These are phyloP conservation scores for Cryptocephalus primarius DNA, from an alignment of 2,888 invertebrate genomes.

Conservation along the genomic window DNA sequence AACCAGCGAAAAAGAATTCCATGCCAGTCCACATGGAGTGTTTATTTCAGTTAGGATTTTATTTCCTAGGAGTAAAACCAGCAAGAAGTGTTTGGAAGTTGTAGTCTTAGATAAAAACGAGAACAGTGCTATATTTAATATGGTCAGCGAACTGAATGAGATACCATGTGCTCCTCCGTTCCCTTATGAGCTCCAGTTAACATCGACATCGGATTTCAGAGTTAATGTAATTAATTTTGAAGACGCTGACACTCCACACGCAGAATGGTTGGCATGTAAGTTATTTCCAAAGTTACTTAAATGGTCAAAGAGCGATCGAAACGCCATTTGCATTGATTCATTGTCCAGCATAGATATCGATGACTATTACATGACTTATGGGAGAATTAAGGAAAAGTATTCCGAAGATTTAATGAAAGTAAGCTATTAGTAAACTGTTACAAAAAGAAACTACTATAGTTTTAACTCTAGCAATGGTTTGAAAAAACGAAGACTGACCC, in stretches of 20 bases:
- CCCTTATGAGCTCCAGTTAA: constrained; percentile 36
- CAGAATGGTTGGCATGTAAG: constrained; percentile 45
- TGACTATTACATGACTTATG: constrained; percentile 61
- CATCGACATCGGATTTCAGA: constrained; percentile 26
- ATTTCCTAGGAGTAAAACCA: constrained; percentile 31
- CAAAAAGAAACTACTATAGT: no score
- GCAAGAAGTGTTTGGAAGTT: constrained; percentile 27
- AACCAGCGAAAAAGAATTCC: constrained; percentile 16
- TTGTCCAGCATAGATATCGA: constrained; percentile 55
- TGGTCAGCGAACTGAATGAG: constrained; percentile 34
- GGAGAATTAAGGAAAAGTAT: constrained; percentile 66
- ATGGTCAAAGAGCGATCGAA: constrained; percentile 45
- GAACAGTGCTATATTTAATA: constrained; percentile 37
- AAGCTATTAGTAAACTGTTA: constrained; percentile 11
- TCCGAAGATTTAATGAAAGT: constrained; percentile 62
- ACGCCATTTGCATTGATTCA: constrained; percentile 37
- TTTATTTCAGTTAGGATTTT: constrained; percentile 37
- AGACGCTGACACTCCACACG: constrained; percentile 33
- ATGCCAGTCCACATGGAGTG: constrained; percentile 17
- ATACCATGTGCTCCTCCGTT: constrained; percentile 39
- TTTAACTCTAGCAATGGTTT: constrained; percentile 62
- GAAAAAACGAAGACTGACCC: constrained; percentile 91
- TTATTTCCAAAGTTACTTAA: constrained; percentile 50
- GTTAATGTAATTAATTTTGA: constrained; percentile 34
- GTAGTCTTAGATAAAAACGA: constrained; percentile 35